phyloP scores from a whole-genome alignment of 2,113 vertebrate species.

The Muscicapa adusta region DNA sequence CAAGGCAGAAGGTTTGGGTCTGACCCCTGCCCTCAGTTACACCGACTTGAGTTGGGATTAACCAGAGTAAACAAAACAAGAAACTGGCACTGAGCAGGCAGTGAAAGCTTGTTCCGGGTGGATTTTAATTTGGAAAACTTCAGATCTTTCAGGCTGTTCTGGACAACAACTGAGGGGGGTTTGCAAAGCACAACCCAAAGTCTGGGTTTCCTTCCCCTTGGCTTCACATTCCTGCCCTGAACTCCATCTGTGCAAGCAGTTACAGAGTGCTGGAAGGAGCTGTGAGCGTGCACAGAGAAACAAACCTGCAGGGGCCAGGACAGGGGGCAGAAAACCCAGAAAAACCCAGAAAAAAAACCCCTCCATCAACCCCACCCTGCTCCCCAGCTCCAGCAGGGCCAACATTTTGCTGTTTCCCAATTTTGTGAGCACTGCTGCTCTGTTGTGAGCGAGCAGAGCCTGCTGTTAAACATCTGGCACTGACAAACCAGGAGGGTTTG shows the following conservation, averaged over 20 bases:
- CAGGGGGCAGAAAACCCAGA: background rate
- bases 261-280: background rate
- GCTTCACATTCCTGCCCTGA: background rate
- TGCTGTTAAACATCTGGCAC: background rate
- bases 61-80: background rate
- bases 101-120: background rate
- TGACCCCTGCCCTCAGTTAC: background rate
- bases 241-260: background rate
- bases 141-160: background rate
- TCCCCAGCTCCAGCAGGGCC: background rate
- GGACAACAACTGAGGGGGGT: background rate
- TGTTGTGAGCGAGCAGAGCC: background rate
- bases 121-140: background rate
- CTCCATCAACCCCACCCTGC: background rate
- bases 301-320: background rate
- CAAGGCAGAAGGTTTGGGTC: background rate
- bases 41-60: background rate
- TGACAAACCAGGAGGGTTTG: background rate
- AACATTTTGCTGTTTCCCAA: background rate
- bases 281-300: background rate
- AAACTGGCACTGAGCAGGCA: background rate
- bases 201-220: background rate
- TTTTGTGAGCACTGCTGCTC: fast-evolving
- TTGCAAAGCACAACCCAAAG: background rate
- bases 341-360: too few species aligned